A percentile compares a stretch with the other conserved stretches of the same genome.
These are phyloP conservation scores for Tenrec ecaudatus DNA, from an alignment of 2,113 vertebrate species.

Conservation along the genomic window DNA sequence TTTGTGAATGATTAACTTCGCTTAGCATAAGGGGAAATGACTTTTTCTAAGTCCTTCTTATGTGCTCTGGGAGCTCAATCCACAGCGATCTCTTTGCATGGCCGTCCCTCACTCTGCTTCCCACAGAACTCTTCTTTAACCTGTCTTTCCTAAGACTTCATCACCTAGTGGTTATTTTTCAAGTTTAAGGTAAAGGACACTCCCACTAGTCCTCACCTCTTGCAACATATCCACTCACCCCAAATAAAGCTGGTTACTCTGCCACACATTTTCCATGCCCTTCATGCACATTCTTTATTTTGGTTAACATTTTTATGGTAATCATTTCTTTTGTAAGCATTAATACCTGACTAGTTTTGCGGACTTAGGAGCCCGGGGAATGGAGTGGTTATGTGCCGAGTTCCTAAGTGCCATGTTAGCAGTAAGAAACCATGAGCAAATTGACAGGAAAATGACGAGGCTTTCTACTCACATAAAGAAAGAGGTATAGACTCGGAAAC, in stretches of 20 bases:
- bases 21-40: background rate
- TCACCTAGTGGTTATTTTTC: background rate
- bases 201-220: background rate
- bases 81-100: background rate
- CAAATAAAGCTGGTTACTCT: background rate
- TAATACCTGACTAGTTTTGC: too few species aligned
- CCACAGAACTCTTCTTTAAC: fast-evolving
- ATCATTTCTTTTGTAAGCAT: too few species aligned
- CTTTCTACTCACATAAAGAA: too few species aligned
- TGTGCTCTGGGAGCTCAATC: background rate
- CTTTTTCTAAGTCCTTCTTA: background rate
- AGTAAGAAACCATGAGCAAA: too few species aligned
- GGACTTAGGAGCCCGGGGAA: too few species aligned
- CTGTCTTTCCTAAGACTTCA: too few species aligned
- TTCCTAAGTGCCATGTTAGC: too few species aligned
- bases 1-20: too few species aligned
- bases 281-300: background rate
- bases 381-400: too few species aligned
- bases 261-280: background rate
- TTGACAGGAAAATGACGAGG: too few species aligned
- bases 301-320: too few species aligned
- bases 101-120: background rate
- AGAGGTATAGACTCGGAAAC: too few species aligned
- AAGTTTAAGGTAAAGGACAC: background rate
- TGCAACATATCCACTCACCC: background rate